These are phyloP conservation scores for Norana najaformis DNA, from an alignment of 2,888 invertebrate genomes.

Conservation along the genomic window DNA sequence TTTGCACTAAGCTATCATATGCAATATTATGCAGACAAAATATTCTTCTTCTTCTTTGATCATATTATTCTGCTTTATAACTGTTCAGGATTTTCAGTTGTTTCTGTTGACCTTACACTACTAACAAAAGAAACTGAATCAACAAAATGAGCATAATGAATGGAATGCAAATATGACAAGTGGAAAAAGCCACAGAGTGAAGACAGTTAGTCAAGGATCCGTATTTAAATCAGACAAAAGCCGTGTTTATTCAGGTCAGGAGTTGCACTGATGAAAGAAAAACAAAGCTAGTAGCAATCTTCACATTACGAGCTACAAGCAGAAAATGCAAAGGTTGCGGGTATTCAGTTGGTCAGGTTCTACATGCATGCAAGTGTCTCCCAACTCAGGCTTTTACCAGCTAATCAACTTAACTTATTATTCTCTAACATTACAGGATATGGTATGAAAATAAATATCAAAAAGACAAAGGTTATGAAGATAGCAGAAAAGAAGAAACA, in stretches of 20 bases:
- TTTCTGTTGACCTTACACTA: background rate
- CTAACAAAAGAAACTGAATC: background rate
- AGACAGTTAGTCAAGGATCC: background rate
- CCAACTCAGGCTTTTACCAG: background rate
- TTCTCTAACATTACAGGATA: too few relatives aligned
- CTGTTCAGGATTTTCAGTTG: background rate
- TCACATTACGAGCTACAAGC: background rate
- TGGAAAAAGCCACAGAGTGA: background rate
- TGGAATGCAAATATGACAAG: background rate
- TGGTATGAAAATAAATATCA: too few relatives aligned
- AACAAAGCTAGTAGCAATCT: background rate
- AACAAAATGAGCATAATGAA: background rate
- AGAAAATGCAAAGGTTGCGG: background rate
- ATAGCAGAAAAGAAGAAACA: too few relatives aligned
- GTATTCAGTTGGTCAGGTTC: background rate
- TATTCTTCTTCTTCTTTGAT: background rate
- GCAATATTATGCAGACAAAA: background rate
- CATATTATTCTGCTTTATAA: background rate
- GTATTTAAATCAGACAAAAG: background rate
- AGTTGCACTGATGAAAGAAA: background rate
- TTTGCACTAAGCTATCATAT: background rate
- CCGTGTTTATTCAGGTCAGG: background rate
- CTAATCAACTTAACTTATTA: too few relatives aligned
- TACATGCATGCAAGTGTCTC: background rate
- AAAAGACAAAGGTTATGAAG: too few relatives aligned